phyloP scores from a whole-genome alignment of 2,113 vertebrate species.

The Podiceps cristatus region DNA sequence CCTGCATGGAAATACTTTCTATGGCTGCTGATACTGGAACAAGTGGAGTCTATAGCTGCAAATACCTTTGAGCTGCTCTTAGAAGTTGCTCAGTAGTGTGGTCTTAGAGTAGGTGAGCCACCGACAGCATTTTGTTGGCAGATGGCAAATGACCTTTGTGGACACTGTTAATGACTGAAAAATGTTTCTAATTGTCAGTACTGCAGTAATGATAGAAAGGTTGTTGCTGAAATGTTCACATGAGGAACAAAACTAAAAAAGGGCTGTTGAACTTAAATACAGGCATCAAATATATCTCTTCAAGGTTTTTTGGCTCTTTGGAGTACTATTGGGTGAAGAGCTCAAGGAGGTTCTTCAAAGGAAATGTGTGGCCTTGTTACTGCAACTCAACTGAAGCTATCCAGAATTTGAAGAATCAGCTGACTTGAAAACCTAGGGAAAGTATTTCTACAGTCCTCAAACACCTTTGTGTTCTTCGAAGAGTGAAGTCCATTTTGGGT shows the following conservation, averaged over 20 bases:
- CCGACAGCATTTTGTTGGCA: neutral
- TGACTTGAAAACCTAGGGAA: neutral
- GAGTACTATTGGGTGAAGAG: neutral
- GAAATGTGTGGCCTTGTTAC: neutral
- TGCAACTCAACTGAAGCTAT: neutral
- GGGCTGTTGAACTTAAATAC: neutral
- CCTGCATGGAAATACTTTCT: neutral
- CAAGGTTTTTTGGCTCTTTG: neutral
- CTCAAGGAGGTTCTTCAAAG: neutral
- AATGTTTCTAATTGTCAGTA: neutral
- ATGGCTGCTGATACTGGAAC: neutral
- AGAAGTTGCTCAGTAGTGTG: neutral
- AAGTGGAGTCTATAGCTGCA: neutral
- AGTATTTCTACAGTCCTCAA: neutral
- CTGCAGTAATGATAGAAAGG: neutral
- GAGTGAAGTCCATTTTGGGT: neutral
- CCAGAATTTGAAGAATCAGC: neutral
- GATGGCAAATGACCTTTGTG: neutral
- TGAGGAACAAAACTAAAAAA: neutral
- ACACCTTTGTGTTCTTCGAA: neutral
- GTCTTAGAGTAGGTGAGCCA: neutral
- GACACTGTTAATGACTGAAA: neutral
- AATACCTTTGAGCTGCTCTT: neutral
- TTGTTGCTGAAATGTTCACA: neutral
- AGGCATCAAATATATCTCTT: accelerated